Conservation (phyloP, 2,113 vertebrate species). For the Siniperca chuatsi region DNA sequence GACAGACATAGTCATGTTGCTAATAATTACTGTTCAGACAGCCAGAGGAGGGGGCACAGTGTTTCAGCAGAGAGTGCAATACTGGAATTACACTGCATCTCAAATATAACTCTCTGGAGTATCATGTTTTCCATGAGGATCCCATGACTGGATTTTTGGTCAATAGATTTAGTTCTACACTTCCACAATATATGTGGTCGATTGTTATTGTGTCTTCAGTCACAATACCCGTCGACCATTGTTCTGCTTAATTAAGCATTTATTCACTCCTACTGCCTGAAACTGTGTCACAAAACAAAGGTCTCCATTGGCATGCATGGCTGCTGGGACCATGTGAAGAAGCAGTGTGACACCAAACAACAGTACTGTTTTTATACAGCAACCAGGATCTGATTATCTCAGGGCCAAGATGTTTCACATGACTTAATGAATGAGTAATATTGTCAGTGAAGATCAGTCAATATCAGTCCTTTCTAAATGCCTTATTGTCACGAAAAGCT, state of each 20-base stretch:
- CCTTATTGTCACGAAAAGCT: slow-evolving; percentile 12
- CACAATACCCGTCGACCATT: slow-evolving; percentile 62
- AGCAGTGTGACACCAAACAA: slow-evolving; percentile 72
- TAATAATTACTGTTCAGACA: slow-evolving; percentile 7
- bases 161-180: slow-evolving; percentile 12
- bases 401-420: slow-evolving; percentile 63
- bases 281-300: slow-evolving; percentile 85
- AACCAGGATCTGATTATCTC: slow-evolving; percentile 62
- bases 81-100: slow-evolving; percentile 34
- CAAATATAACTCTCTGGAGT: slow-evolving; percentile 53
- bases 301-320: slow-evolving; percentile 68
- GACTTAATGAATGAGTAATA: slow-evolving; percentile 65
- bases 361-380: slow-evolving; percentile 73
- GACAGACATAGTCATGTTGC: not conserved
- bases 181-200: slow-evolving; percentile 34
- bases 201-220: slow-evolving; percentile 35
- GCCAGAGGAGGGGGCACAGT: not conserved
- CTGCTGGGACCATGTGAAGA: slow-evolving; percentile 69
- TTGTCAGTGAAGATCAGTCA: slow-evolving; percentile 41
- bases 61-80: slow-evolving; percentile 48
- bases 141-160: slow-evolving; percentile 4
- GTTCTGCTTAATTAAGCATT: slow-evolving; percentile 79
- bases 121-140: slow-evolving; percentile 45
- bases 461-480: slow-evolving; percentile 17
- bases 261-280: slow-evolving; percentile 72